These are phyloP conservation scores for Nezara viridula DNA, from an alignment of 2,888 invertebrate species.

Conservation along the genomic window DNA sequence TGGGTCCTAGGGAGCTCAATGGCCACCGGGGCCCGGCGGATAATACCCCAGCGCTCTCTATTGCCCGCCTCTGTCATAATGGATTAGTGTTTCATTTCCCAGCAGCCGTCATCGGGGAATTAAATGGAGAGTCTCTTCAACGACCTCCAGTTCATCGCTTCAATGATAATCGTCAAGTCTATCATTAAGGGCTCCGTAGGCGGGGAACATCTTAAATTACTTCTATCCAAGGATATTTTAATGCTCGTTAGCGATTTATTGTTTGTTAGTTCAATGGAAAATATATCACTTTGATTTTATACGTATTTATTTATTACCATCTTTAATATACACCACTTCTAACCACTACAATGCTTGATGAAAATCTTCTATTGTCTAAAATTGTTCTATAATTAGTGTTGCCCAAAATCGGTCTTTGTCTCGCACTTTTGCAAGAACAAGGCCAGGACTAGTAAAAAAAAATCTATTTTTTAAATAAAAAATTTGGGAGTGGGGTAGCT, in stretches of 20 bases:
- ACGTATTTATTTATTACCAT: too few species aligned
- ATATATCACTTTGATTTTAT: too few species aligned
- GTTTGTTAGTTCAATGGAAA: background rate
- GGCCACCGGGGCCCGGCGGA: background rate
- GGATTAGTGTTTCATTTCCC: conserved; percentile 31
- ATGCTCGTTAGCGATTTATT: background rate
- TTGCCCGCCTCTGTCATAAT: conserved; percentile 12
- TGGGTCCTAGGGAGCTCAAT: background rate
- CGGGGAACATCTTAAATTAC: background rate
- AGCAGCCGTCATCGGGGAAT: background rate
- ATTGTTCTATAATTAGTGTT: too few species aligned
- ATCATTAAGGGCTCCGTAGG: background rate
- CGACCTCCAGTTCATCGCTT: background rate
- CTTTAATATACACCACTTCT: too few species aligned
- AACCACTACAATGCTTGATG: too few species aligned
- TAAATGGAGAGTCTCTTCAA: conserved; percentile 18
- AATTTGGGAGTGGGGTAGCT: too few species aligned
- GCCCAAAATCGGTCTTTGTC: too few species aligned
- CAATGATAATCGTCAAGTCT: background rate
- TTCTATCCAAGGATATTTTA: background rate
- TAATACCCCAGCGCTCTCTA: conserved; percentile 13
- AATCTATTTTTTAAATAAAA: too few species aligned
- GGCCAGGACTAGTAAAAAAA: too few species aligned
- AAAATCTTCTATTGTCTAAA: too few species aligned
- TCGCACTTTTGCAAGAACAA: too few species aligned